Conservation (phyloP, 2,888 invertebrate genomes). For the Gastracanthus pulcherrimus region DNA sequence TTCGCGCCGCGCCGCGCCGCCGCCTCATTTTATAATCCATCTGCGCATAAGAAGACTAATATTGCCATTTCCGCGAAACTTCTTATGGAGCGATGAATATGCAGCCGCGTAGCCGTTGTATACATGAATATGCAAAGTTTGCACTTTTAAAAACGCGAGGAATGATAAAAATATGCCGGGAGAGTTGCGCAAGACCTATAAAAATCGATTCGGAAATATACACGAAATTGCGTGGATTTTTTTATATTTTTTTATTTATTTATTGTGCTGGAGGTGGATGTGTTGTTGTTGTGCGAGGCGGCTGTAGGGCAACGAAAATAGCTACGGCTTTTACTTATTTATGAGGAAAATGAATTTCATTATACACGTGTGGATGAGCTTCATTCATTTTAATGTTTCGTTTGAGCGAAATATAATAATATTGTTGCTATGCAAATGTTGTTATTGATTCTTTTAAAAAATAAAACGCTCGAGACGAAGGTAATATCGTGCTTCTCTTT, state of each 20-base stretch:
- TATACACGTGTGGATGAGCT: too few species aligned
- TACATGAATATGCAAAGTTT: conserved; percentile 33
- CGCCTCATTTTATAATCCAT: conserved; percentile 23
- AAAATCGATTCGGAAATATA: too few species aligned
- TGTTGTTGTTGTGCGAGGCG: too few species aligned
- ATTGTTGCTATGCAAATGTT: neutral
- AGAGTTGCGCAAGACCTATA: conserved; percentile 7
- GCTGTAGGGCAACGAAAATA: neutral
- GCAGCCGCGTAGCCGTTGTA: neutral
- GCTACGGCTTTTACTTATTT: too few species aligned
- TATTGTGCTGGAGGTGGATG: too few species aligned
- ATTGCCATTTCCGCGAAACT: conserved; percentile 39
- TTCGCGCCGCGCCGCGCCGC: neutral
- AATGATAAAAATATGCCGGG: neutral
- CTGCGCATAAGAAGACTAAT: conserved; percentile 27
- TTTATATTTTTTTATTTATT: too few species aligned
- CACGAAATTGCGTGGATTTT: too few species aligned
- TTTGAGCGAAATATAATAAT: neutral
- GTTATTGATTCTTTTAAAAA: neutral
- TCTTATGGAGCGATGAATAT: conserved; percentile 39
- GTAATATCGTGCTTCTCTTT: neutral
- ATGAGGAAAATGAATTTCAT: too few species aligned
- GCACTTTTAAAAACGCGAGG: neutral
- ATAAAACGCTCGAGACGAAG: too few species aligned
- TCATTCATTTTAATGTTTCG: neutral